Evolutionary conservation across 2,113 vertebrate genomes (phyloP), one percentile per base, ranked within the genome.

Genomic region (Calidris pygmaea): DNA sequence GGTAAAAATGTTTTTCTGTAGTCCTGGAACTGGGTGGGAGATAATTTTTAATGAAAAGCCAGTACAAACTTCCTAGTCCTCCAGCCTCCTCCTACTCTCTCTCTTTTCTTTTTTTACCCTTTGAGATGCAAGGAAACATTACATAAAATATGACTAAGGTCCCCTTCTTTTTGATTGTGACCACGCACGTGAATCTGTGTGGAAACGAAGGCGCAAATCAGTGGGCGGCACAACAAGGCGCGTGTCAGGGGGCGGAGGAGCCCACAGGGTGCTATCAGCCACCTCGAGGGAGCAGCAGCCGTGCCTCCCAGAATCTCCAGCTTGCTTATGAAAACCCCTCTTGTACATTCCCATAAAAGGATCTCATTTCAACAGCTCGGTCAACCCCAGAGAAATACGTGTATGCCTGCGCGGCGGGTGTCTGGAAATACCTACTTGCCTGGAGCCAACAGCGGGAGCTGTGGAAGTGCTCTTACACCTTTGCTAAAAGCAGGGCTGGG

Each of bases 281-380:
- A 75, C 93, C 80, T 75, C 7, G 1, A 43, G 43, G 68, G 80
- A 81, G 68, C 52, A 90, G 58, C 66, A 75, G 0, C 87, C 70
- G 62, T 86, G 70, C 62, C 78, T 79, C 52, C 41, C 77, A 94
- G 55, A n/a, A 63, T 6, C 71, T 77, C 74, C 50, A 85, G 79
- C 85, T 87, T 72, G 66, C 77, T 93, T 74, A 47, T 95, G 94
- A 81, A 94, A 94, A 85, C 55, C 45, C 48, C 32, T 73, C 67
- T 87, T 85, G 53, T 85, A 34, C 4, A 12, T 80, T 94, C 58
- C 82, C 75, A 58, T 93, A 82, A 91, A 93, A 96, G 74, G 91
- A 91, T 87, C 67, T 52, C 23, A 27, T 94, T 95, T 87, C 75
- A 91, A 62, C 62, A 93, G 59, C 70, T 91, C 5, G 3, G 53